A percentile compares a stretch with the other conserved stretches of the same genome.
Conservation (phyloP, 2,113 vertebrate genomes). For the Corythornis madagascariensis region DNA sequence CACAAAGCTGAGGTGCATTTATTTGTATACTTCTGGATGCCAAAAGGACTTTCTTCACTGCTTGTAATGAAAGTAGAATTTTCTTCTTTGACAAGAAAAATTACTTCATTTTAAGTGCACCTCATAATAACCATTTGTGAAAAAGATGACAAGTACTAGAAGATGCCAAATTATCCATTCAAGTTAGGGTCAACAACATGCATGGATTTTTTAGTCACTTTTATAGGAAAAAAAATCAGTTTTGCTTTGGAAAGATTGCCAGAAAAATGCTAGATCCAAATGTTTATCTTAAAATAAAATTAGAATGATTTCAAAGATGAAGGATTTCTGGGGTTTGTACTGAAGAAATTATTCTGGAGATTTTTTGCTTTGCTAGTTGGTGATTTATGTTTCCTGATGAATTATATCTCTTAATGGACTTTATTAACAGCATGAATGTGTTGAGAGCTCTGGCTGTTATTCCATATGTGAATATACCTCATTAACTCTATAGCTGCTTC, state of each 20-base stretch:
- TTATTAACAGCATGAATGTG: slow-evolving; percentile 6
- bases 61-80: neutral
- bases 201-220: neutral
- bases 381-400: slow-evolving; percentile 22
- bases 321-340: neutral
- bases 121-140: neutral
- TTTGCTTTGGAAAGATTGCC: neutral
- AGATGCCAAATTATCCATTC: neutral
- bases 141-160: neutral
- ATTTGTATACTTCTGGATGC: neutral
- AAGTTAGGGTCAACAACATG: neutral
- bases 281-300: slow-evolving; percentile 30
- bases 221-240: neutral
- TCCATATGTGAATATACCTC: neutral
- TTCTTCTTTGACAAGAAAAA: neutral
- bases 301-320: neutral
- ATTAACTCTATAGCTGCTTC: neutral
- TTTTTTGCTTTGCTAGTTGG: neutral
- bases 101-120: neutral
- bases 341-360: neutral
- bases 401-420: neutral
- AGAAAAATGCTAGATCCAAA: slow-evolving; percentile 22
- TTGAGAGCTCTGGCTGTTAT: neutral
- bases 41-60: neutral
- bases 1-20: neutral